These are phyloP conservation scores for Nautilus pompilius DNA, from an alignment of 1,140 invertebrate genomes.

Conservation along the genomic window DNA sequence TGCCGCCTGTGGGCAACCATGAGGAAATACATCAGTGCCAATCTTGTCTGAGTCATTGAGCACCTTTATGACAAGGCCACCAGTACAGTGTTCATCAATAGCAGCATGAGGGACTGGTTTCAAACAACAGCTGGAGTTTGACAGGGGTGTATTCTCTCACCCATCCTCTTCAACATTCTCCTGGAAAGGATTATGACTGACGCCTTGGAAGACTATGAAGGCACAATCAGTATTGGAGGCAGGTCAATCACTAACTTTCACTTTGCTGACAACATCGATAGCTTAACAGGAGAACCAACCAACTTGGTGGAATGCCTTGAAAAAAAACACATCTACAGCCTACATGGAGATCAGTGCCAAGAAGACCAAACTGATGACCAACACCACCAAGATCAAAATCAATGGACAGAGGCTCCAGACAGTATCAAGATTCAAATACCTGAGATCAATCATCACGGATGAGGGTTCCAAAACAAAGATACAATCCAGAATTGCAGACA, in stretches of 20 bases:
- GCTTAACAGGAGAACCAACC: slow-evolving; percentile 6
- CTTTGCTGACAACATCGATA: slow-evolving; percentile 21
- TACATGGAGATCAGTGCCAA: slow-evolving; percentile 17
- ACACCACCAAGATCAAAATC: not conserved
- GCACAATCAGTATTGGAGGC: slow-evolving; percentile 17
- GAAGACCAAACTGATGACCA: slow-evolving; percentile 15
- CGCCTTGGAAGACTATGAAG: slow-evolving; percentile 12
- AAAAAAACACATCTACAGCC: slow-evolving; percentile 5
- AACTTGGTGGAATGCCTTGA: slow-evolving; percentile 11
- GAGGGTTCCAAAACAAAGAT: slow-evolving; percentile 8
- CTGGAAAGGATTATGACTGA: slow-evolving; percentile 16
- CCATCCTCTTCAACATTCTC: slow-evolving; percentile 18
- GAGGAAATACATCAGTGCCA: slow-evolving; percentile 13
- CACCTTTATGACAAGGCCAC: slow-evolving; percentile 16
- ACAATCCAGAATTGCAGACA: slow-evolving; percentile 10
- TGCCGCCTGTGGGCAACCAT: too few species aligned
- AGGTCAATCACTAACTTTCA: slow-evolving; percentile 14
- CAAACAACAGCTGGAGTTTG: slow-evolving; percentile 18
- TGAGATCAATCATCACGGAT: slow-evolving; percentile 6
- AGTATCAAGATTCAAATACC: slow-evolving; percentile 10
- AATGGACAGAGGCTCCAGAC: not conserved
- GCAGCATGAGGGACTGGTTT: slow-evolving; percentile 12
- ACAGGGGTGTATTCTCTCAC: slow-evolving; percentile 19
- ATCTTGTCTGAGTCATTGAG: slow-evolving; percentile 5
- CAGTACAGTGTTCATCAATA: slow-evolving; percentile 15